These are phyloP conservation scores for Trochalopteron elliotii DNA, from an alignment of 2,113 vertebrate genomes.

Conservation along the genomic window DNA sequence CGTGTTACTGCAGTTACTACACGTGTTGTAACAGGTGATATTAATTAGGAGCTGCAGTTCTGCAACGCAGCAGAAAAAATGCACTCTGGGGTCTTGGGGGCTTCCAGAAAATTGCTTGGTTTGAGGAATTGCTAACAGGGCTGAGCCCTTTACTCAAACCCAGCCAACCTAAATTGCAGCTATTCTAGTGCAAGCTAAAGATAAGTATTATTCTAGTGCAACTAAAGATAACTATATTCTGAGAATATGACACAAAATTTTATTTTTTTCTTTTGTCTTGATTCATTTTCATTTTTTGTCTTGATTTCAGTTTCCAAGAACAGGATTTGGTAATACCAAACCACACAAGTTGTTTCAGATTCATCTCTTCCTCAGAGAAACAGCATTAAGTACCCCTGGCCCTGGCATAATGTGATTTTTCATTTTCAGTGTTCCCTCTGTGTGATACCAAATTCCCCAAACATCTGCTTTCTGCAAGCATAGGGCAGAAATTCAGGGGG, in stretches of 20 bases:
- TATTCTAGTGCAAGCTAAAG: neutral
- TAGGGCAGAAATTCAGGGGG: neutral
- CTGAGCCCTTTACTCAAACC: neutral
- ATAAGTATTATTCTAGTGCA: too few relatives aligned
- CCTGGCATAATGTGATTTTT: neutral
- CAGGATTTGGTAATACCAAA: neutral
- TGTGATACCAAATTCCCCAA: neutral
- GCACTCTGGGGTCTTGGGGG: rapidly evolving
- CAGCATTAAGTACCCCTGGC: neutral
- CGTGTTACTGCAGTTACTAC: too few relatives aligned
- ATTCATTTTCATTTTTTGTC: neutral
- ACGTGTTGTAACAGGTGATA: rapidly evolving
- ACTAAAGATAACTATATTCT: neutral
- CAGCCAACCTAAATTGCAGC: neutral
- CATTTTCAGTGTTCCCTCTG: neutral
- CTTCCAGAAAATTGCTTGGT: neutral
- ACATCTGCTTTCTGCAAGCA: neutral
- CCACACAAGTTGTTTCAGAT: neutral
- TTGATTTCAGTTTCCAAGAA: neutral
- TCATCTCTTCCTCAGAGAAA: neutral
- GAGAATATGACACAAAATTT: neutral
- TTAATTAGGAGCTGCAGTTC: neutral
- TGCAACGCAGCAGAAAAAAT: rapidly evolving
- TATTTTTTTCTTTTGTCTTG: neutral
- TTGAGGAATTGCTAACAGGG: neutral